Percentiles rank a stretch among this genome's conserved stretches.
Evolutionary conservation across 1,140 invertebrate genomes (phyloP).

Genomic region (Bombus turneri): DNA sequence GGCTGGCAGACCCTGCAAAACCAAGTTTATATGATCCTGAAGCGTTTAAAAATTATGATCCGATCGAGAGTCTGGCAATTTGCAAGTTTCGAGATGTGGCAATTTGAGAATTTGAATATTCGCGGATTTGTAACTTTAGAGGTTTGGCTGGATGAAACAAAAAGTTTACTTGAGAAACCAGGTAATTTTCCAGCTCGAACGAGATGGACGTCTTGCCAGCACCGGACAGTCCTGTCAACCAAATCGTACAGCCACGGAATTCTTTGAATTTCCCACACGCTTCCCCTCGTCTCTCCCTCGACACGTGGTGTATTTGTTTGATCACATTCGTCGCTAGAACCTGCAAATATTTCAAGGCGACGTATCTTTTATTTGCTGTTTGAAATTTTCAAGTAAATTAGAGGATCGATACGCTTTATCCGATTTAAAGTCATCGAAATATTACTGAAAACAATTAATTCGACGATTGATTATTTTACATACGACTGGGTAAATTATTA

Average conservation of each 20-base stretch:
- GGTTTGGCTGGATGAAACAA: no score
- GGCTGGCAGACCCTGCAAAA: conserved; percentile 83
- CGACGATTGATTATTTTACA: no score
- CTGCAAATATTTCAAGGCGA: conserved; percentile 19
- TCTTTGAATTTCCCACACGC: conserved; percentile 92
- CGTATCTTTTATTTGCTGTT: no score
- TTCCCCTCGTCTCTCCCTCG: conserved; percentile 94
- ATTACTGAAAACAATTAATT: neutral
- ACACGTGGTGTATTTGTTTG: conserved; percentile 96
- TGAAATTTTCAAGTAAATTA: no score
- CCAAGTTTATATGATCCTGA: no score
- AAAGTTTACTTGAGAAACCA: conserved; percentile 63
- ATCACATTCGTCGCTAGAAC: conserved; percentile 90
- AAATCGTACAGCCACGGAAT: conserved; percentile 98
- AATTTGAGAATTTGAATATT: neutral
- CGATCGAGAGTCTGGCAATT: neutral
- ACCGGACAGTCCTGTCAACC: conserved; percentile 98
- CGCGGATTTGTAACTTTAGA: neutral
- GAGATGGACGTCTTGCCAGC: conserved; percentile 99
- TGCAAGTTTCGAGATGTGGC: neutral
- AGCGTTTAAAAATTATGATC: no score
- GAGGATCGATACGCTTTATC: fast-evolving
- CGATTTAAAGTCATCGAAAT: neutral
- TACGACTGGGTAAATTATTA: neutral
- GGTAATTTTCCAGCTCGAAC: conserved; percentile 83